Conservation (phyloP, 1,140 invertebrate species). For the Branchinecta lynchi region DNA sequence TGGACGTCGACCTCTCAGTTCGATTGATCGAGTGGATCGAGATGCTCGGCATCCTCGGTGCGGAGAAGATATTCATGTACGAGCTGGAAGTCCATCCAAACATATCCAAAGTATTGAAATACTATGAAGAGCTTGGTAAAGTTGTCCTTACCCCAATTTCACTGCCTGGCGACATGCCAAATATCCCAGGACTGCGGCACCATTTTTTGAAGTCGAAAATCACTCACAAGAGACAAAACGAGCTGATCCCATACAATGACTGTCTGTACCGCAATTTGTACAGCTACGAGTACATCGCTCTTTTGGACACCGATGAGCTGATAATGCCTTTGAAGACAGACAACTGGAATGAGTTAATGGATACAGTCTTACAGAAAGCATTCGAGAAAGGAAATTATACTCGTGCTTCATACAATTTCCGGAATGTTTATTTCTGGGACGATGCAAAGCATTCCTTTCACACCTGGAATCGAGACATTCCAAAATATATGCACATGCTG, state of each 20-base stretch:
- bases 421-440: conserved; percentile 88
- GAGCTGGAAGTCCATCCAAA: conserved; percentile 78
- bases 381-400: conserved; percentile 51
- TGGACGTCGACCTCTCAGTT: conserved; percentile 76
- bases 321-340: conserved; percentile 70
- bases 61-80: conserved; percentile 84
- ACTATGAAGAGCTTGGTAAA: conserved; percentile 57
- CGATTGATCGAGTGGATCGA: conserved; percentile 90
- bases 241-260: conserved; percentile 92
- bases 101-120: conserved; percentile 66
- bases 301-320: conserved; percentile 85
- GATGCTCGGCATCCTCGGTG: conserved; percentile 63
- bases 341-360: conserved; percentile 65
- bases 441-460: conserved; percentile 58
- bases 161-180: conserved; percentile 76
- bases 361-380: conserved; percentile 48
- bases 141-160: conserved; percentile 72
- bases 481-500: conserved; percentile 81
- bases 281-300: conserved; percentile 69
- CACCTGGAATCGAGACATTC: conserved; percentile 63
- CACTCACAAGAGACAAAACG: conserved; percentile 82
- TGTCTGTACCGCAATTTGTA: conserved; percentile 87
- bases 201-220: conserved; percentile 71
- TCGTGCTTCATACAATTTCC: conserved; percentile 68
- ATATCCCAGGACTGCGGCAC: conserved; percentile 69